Conservation (phyloP, 2,113 vertebrate species). For the Mirounga angustirostris region DNA sequence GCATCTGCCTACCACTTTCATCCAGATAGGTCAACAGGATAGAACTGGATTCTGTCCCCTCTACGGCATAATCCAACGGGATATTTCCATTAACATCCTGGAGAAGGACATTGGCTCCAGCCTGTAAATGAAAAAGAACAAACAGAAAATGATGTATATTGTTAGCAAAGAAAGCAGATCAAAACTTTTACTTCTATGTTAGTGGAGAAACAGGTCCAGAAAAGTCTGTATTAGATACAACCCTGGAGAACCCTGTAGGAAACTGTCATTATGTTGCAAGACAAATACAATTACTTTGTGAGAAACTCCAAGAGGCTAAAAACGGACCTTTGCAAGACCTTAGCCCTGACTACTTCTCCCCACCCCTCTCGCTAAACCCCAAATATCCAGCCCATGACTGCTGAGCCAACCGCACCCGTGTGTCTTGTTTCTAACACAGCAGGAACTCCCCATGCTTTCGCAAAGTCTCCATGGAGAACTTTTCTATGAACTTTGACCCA, state of each 20-base stretch:
- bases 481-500: accelerated
- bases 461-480: accelerated
- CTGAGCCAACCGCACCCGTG: background rate
- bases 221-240: background rate
- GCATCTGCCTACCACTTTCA: constrained; percentile 92
- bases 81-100: constrained; percentile 95
- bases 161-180: background rate
- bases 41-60: constrained; percentile 94
- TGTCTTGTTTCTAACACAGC: background rate
- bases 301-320: background rate
- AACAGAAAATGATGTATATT: background rate
- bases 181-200: background rate
- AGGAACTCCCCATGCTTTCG: background rate
- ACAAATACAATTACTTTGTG: background rate
- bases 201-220: background rate
- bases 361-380: background rate
- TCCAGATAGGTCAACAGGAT: constrained; percentile 94
- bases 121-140: constrained; percentile 81
- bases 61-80: constrained; percentile 93
- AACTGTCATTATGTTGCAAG: background rate
- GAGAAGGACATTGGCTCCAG: constrained; percentile 95
- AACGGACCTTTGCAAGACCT: background rate
- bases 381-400: too few relatives aligned
- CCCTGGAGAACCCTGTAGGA: background rate
- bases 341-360: background rate